These are phyloP conservation scores for Python bivittatus DNA, from an alignment of 2,113 vertebrate genomes.

Conservation along the genomic window DNA sequence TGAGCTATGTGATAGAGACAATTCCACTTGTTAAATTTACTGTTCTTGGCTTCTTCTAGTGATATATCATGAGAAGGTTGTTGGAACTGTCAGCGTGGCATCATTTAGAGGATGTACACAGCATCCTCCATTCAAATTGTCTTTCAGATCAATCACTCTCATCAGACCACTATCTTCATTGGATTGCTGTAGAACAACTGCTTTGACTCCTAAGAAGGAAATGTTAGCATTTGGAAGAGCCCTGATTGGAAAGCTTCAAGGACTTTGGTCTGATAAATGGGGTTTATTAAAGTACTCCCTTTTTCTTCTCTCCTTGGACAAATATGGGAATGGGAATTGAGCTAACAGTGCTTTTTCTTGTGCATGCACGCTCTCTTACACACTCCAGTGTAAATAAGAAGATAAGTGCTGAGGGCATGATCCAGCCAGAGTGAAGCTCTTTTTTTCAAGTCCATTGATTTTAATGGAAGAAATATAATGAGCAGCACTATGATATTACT, in stretches of 20 bases:
- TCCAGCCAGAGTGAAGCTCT: neutral
- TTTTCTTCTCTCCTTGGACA: neutral
- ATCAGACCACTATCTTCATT: conserved; percentile 57
- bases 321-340: conserved; percentile 43
- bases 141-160: conserved; percentile 64
- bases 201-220: conserved; percentile 60
- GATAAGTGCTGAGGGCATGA: neutral
- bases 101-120: conserved; percentile 58
- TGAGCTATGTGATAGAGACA: conserved; percentile 51
- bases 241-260: conserved; percentile 36
- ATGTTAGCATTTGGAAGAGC: conserved; percentile 52
- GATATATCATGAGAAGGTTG: conserved; percentile 56
- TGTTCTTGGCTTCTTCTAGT: conserved; percentile 38
- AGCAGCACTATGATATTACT: neutral
- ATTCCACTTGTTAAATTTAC: conserved; percentile 66
- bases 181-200: conserved; percentile 60
- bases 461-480: neutral
- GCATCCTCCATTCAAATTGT: conserved; percentile 66
- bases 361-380: neutral
- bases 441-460: neutral
- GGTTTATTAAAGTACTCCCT: conserved; percentile 5
- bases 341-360: neutral
- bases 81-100: conserved; percentile 60
- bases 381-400: neutral
- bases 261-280: conserved; percentile 47